These are phyloP conservation scores for Prorops nasuta DNA, from an alignment of 1,140 invertebrate species.

Conservation along the genomic window DNA sequence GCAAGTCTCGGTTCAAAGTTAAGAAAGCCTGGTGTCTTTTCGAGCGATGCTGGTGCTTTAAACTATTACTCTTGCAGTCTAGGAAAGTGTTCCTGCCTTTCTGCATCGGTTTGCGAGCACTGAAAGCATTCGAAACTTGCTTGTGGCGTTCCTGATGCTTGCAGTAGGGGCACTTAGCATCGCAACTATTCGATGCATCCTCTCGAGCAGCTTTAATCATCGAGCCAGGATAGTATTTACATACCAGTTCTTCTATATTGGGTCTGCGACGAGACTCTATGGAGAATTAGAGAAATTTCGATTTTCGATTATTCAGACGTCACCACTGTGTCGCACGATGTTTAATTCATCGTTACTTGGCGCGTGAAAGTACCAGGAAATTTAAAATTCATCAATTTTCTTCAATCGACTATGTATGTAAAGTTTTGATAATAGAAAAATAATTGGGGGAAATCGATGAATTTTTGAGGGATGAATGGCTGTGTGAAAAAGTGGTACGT, in stretches of 20 bases:
- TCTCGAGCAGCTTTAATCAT: neutral
- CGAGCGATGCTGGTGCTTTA: neutral
- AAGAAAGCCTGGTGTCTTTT: constrained; percentile 1
- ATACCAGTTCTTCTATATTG: constrained; percentile 15
- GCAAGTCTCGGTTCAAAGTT: neutral
- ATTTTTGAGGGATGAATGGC: too few species aligned
- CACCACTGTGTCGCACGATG: too few species aligned
- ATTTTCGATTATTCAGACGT: too few species aligned
- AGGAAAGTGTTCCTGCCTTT: constrained; percentile 2
- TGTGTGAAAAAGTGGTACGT: too few species aligned
- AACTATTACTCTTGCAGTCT: neutral
- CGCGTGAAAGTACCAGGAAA: too few species aligned
- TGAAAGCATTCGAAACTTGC: constrained; percentile 5
- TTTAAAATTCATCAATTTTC: too few species aligned
- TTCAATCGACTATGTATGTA: too few species aligned
- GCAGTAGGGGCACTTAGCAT: constrained; percentile 4
- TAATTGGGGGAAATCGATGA: too few species aligned
- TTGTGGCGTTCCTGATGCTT: neutral
- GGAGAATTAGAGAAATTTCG: neutral
- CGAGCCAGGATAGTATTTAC: constrained; percentile 15
- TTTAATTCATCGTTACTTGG: too few species aligned
- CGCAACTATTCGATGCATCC: neutral
- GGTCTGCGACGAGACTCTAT: constrained; percentile 15
- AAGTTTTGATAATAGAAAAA: too few species aligned
- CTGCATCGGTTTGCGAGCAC: neutral